These are phyloP conservation scores for Drosophila multiciliata DNA, from an alignment of 2,888 invertebrate species.

Conservation along the genomic window DNA sequence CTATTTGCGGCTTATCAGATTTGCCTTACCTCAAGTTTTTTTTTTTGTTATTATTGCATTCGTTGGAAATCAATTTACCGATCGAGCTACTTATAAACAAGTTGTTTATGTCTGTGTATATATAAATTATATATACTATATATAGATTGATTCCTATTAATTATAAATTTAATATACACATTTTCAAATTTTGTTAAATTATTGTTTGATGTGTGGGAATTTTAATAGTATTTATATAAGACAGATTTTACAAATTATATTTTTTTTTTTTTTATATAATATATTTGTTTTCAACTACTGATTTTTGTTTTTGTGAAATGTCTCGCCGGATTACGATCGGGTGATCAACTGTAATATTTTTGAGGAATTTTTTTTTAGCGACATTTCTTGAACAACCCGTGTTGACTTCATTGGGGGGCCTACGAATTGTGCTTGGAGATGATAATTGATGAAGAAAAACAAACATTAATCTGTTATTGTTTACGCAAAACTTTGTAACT, in stretches of 20 bases:
- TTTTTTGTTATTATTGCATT: slow-evolving; percentile 53
- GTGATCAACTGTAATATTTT: slow-evolving; percentile 29
- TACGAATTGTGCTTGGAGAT: slow-evolving; percentile 6
- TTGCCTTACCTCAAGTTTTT: slow-evolving; percentile 49
- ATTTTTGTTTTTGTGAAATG: slow-evolving; percentile 46
- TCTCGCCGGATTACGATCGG: slow-evolving; percentile 34
- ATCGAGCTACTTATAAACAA: slow-evolving; percentile 51
- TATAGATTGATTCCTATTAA: slow-evolving; percentile 27
- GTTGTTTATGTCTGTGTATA: slow-evolving; percentile 46
- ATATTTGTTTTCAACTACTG: background rate
- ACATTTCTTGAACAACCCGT: slow-evolving; percentile 44
- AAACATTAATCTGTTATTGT: slow-evolving; percentile 69
- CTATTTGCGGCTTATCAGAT: slow-evolving; percentile 51
- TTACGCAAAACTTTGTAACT: slow-evolving; percentile 61
- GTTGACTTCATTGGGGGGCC: slow-evolving; percentile 59
- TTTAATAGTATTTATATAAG: background rate
- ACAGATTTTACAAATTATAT: background rate
- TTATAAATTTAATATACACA: background rate
- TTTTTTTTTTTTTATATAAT: too few relatives aligned
- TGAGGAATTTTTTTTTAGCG: slow-evolving; percentile 6
- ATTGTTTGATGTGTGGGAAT: background rate
- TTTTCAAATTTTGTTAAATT: background rate
- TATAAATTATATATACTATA: background rate
- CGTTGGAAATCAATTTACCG: slow-evolving; percentile 48
- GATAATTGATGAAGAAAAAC: slow-evolving; percentile 67